Evolutionary conservation across 1,140 invertebrate species (phyloP), one percentile per base, ranked within the genome.

Genomic region (Stegodyphus mimosarum): DNA sequence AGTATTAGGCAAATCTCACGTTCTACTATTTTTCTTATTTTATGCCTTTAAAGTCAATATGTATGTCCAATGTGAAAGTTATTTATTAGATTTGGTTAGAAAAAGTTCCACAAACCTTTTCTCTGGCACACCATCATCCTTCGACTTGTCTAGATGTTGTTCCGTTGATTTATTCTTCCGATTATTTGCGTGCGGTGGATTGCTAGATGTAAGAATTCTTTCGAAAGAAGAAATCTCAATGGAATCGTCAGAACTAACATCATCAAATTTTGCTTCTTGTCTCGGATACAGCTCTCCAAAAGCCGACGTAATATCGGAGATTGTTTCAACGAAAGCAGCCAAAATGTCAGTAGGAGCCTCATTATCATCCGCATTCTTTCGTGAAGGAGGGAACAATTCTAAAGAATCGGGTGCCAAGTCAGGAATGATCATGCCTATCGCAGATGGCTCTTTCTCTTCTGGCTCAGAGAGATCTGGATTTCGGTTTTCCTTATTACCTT

Each of bases 191-290:
- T 50, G 71, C 11, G 72, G 50, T 66, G 66, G 48, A 50, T 72
- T 48, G 6, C 7, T 52, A n/a, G 81, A 75, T n/a, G 81, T 84
- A 5, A 84, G 53, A 6, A 84, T 67, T 10, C 53, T 84, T 55
- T 84, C 81, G 18, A 85, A 77, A 50, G 83, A 64, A 11, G 73
- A 85, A 50, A 77, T 85, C 83, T 67, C 80, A 53, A 83, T 49
- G 4, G 78, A 81, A 13, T 85, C 83, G 17, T 85, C 83, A 13
- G 83, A 85, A 64, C 83, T 85, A 13, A 69, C 11, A n/a, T 77
- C 75, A 4, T 85, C 83, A 6, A 72, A 49, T 53, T 85, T 85
- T 0, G 52, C 7, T 49, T 84, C 81, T n/a, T 64, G 73, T 33
- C 18, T 70, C 6, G 83, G 75, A 49, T 85, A 85, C 7, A 85